These are phyloP conservation scores for Microdon myrmicae DNA, from an alignment of 2,888 invertebrate species.

Conservation along the genomic window DNA sequence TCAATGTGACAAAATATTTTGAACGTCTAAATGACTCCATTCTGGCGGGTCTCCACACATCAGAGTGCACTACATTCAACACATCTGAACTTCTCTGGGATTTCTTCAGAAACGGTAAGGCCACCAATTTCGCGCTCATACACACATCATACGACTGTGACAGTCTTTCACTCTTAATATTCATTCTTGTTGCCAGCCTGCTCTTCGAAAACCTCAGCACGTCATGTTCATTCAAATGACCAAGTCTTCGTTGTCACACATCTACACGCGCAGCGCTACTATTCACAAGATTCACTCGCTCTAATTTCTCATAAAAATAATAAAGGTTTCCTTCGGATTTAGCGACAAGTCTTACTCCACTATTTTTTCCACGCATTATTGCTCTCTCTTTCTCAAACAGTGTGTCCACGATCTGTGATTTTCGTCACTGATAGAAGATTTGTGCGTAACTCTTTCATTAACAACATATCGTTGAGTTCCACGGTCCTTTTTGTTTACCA, in stretches of 20 bases:
- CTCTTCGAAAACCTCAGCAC: neutral
- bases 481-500: no score
- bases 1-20: conserved; percentile 21
- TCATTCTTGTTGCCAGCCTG: conserved; percentile 1
- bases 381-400: conserved; percentile 10
- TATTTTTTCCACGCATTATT: conserved; percentile 9
- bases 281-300: neutral
- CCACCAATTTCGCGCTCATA: conserved; percentile 5
- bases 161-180: neutral
- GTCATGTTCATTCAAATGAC: neutral
- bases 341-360: conserved; percentile 7
- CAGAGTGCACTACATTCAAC: conserved; percentile 14
- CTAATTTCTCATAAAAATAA: conserved; percentile 5
- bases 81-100: neutral
- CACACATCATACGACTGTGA: conserved; percentile 5
- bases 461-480: conserved; percentile 9
- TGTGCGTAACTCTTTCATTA: conserved; percentile 12
- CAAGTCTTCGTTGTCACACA: conserved; percentile 1
- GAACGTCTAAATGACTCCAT: neutral
- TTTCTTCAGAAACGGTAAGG: conserved; percentile 5
- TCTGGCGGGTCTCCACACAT: conserved; percentile 1
- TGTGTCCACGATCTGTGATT: conserved; percentile 20
- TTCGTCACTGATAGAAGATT: conserved; percentile 21
- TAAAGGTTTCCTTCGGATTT: conserved; percentile 4
- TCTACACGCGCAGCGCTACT: neutral